Conservation (phyloP, 2,888 invertebrate species). For the Philereme transversata region DNA sequence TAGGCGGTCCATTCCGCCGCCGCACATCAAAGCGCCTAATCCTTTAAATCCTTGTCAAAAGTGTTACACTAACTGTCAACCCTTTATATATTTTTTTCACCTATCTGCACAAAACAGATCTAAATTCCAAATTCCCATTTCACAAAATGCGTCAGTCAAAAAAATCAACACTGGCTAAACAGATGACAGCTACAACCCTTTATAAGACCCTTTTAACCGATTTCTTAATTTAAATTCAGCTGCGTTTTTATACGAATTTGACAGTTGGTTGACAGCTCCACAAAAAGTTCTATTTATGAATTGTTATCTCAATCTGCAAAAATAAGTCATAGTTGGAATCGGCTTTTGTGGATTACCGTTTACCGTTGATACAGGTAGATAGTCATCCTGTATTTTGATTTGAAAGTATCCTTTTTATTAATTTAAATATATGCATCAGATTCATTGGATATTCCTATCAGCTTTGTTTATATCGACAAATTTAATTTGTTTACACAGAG, state of each 20-base stretch:
- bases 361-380: too few species aligned
- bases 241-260: conserved; percentile 72
- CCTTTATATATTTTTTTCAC: conserved; percentile 42
- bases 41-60: conserved; percentile 28
- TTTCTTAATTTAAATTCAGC: conserved; percentile 70
- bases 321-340: conserved; percentile 38
- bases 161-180: conserved; percentile 58
- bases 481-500: too few species aligned
- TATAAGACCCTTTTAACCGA: conserved; percentile 47
- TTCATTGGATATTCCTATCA: too few species aligned
- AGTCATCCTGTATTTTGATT: too few species aligned
- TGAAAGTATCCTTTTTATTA: too few species aligned
- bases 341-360: conserved; percentile 1
- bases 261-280: conserved; percentile 70
- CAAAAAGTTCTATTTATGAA: conserved; percentile 50
- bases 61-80: conserved; percentile 43
- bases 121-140: conserved; percentile 59
- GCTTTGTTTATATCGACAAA: too few species aligned
- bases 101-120: conserved; percentile 50
- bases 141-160: conserved; percentile 64
- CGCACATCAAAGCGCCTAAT: conserved; percentile 22
- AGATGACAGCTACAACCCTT: conserved; percentile 60
- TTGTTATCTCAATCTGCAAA: conserved; percentile 60
- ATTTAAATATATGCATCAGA: too few species aligned
- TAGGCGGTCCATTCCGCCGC: conserved; percentile 30